Evolutionary conservation across 2,797 vertebrate genomes (phyloP), one percentile per base, ranked within the genome.

Genomic region (Lemur catta): DNA sequence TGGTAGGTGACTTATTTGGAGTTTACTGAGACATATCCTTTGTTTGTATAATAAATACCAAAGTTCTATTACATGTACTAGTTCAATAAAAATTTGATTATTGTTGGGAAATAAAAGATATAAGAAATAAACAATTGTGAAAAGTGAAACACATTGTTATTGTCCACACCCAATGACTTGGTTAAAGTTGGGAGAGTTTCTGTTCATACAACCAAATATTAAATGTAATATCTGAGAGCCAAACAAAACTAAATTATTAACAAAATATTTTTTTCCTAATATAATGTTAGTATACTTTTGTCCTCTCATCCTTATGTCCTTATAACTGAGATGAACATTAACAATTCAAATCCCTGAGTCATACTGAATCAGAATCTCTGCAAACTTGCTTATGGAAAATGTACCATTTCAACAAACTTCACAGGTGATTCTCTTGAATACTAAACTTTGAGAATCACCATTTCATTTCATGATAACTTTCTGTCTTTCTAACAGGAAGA

Each of bases 211-310:
- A 61, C 48, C 26, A 92, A 95, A 69, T 75, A 43, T 35, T 88
- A 89, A 75, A 84, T 84, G n/a, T 80, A 78, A 33, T 24, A 67
- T 95, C 65, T 88, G 28, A 94, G 33, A 82, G 38, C 43, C 52
- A 91, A 90, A 67, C 20, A 61, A 88, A 96, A n/a, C 38, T 93
- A 95, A 80, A 67, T 75, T 76, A 38, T 76, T 84, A 41, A 84
- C 43, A 24, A 84, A 86, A 43, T 50, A 8, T 4, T 55, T 46
- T 72, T 95, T 88, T 67, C 12, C 5, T 79, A 87, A 67, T 59
- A 67, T 74, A 81, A 55, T 81, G 13, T 46, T 76, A 84, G 48
- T 33, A 46, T 28, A 48, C 59, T 2, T 75, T 75, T 75, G 0
- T 1, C 7, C 17, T 12, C 14, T 67, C 48, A 26, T 38, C 30